Evolutionary conservation across 2,113 vertebrate species (phyloP).

Genomic region (Ibidorhyncha struthersii): DNA sequence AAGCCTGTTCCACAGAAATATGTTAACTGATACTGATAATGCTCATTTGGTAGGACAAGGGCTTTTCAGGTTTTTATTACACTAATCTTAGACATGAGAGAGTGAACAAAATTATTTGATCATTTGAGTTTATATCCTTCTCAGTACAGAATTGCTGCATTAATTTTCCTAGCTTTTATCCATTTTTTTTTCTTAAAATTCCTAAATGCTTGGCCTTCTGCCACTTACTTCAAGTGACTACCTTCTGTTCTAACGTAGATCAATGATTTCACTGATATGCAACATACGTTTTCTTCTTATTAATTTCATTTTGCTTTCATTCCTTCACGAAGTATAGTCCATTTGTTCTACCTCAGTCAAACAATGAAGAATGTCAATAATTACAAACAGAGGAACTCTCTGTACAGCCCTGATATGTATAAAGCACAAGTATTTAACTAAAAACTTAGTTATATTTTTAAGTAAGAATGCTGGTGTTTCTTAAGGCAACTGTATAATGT

Average conservation of each 20-base stretch:
- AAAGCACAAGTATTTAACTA: background rate
- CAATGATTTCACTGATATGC: background rate
- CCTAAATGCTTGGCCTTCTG: background rate
- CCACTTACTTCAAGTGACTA: background rate
- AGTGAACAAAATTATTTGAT: background rate
- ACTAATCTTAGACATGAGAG: background rate
- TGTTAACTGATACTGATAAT: background rate
- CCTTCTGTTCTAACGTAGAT: background rate
- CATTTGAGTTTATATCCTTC: background rate
- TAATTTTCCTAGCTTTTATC: slow-evolving; percentile 20
- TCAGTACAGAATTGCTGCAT: background rate
- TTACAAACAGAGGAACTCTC: background rate
- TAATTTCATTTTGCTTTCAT: slow-evolving; percentile 18
- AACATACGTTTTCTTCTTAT: background rate
- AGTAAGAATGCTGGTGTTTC: background rate
- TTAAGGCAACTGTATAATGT: background rate
- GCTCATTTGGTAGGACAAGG: background rate
- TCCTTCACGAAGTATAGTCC: background rate
- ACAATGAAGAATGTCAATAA: background rate
- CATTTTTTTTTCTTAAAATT: background rate
- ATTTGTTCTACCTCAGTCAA: slow-evolving; percentile 12
- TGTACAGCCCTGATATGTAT: background rate
- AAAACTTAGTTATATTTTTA: background rate
- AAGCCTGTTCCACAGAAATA: background rate
- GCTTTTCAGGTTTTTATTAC: background rate